Percentiles rank a stretch among this genome's conserved stretches.
Evolutionary conservation across 2,113 vertebrate genomes (phyloP).

Genomic region (zebrafish (Danio rerio)): GRCz12tu NC_133191.1:26369001-26369500

Average conservation of each 20-base stretch:
- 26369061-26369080: not conserved
- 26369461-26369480: too few species aligned
- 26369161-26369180: not conserved
- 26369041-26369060: not conserved
- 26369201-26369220: not conserved
- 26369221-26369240: slow-evolving; percentile 16
- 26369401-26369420: too few species aligned
- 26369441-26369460: too few species aligned
- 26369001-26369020: not conserved
- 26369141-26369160: not conserved
- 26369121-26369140: not conserved
- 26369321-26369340: too few species aligned
- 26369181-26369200: not conserved
- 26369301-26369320: too few species aligned
- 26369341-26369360: not conserved
- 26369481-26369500: too few species aligned
- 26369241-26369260: slow-evolving; percentile 9
- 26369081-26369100: not conserved
- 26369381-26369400: too few species aligned
- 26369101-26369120: not conserved
- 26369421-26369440: too few species aligned
- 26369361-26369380: not conserved
- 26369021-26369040: not conserved
- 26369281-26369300: not conserved
- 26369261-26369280: not conserved